Evolutionary conservation across 1,140 invertebrate genomes (phyloP), one percentile per base, ranked within the genome.

Genomic region (Leptoteleia sp.): DNA sequence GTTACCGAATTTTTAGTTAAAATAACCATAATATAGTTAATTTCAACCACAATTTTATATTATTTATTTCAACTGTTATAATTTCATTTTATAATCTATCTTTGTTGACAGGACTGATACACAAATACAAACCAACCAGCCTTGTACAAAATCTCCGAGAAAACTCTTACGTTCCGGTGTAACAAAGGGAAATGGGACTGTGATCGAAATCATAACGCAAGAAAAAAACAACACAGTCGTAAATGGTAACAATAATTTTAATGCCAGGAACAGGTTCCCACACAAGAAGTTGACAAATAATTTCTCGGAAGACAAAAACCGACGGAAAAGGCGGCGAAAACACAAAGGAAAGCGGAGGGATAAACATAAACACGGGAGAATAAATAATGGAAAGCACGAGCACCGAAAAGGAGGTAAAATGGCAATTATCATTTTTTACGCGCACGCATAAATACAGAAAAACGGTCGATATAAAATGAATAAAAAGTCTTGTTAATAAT

Each of bases 321-420:
- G 85, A 57, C 85, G 86, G 42, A 84, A 81, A 27, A 85, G 84
- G 59, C 84, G 84, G 50, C 81, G 82, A 55, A 90, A 89, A 65
- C 82, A 87, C 64, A 85, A 84, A 76, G 82, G 82, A 25, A 81
- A 79, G 55, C 82, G 82, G 7, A 80, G 73, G 38, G 82, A 86
- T 12, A 82, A 80, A 70, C 86, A 83, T 64, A 86, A 83, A 47
- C 82, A 81, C 27, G 77, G 76, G 43, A 83, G 80, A 67, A 79
- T 47, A 52, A 90, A 89, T 65, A 89, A 55, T n/a, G 50, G 86
- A 48, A 87, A 89, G 52, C 88, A 89, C 31, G 83, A 88, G 54
- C 80, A 85, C 64, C 81, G 82, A 50, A 87, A 84, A 82, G 81
- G 70, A 73, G 68, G 76, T 68, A 37, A 27, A 45, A 40, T 11